These are phyloP conservation scores for Sclerurus mexicanus DNA, from an alignment of 2,113 vertebrate genomes.

Conservation along the genomic window DNA sequence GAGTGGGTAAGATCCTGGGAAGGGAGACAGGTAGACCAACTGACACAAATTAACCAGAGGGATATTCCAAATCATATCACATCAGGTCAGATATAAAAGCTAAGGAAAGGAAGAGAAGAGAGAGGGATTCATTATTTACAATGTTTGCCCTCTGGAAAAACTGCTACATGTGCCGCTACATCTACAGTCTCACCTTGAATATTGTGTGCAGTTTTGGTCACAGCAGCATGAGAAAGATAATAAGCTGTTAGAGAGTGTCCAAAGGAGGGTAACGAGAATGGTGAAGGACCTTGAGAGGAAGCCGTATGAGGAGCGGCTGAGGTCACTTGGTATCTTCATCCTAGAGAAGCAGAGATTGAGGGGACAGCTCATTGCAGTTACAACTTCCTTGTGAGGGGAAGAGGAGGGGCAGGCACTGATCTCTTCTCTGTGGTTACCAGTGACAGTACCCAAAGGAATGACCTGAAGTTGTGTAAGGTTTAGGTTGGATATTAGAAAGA, in stretches of 20 bases:
- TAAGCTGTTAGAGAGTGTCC: neutral
- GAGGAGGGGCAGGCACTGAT: neutral
- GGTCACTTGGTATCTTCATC: too few species aligned
- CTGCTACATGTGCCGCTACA: neutral
- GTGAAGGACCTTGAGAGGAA: neutral
- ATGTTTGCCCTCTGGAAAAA: neutral
- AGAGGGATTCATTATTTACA: neutral
- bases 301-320: too few species aligned
- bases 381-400: neutral
- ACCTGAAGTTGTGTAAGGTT: neutral
- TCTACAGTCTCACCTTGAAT: neutral
- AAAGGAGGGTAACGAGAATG: neutral
- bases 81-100: neutral
- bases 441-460: neutral
- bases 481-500: neutral
- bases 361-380: neutral
- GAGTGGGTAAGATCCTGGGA: neutral
- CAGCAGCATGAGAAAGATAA: neutral
- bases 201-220: neutral
- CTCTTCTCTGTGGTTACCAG: neutral
- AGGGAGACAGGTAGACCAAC: fast-evolving
- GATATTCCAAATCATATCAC: neutral
- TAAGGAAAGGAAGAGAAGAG: neutral
- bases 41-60: neutral
- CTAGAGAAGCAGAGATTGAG: too few species aligned